Evolutionary conservation across 2,888 invertebrate genomes (phyloP).

Genomic region (Mythimna impura): DNA sequence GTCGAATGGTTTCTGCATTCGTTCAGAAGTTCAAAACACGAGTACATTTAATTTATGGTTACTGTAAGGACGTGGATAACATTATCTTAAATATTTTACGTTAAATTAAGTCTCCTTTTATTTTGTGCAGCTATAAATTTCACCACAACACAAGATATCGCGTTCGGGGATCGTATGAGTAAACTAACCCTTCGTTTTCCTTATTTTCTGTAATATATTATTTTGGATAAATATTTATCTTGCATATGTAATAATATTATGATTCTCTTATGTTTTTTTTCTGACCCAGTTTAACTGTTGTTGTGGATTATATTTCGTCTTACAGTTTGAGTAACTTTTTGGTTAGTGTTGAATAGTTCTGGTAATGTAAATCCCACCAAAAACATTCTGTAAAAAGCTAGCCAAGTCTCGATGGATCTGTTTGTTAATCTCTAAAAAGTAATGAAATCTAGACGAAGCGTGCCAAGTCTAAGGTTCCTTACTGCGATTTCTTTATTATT

Average conservation of each 20-base stretch:
- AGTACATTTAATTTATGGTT: constrained; percentile 84
- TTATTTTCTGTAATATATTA: constrained; percentile 68
- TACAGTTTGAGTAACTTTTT: background rate
- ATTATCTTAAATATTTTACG: constrained; percentile 87
- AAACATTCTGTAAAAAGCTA: too few species aligned
- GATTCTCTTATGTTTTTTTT: constrained; percentile 36
- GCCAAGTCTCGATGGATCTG: too few species aligned
- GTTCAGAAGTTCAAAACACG: constrained; percentile 79
- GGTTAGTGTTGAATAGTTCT: background rate
- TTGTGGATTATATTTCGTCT: background rate
- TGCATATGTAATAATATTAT: constrained; percentile 58
- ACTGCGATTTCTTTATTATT: too few species aligned
- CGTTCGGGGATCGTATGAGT: constrained; percentile 65
- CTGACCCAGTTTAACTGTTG: constrained; percentile 25
- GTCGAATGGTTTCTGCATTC: constrained; percentile 85
- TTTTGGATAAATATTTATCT: constrained; percentile 60
- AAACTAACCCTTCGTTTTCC: constrained; percentile 68
- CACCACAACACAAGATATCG: constrained; percentile 69
- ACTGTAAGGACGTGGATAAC: constrained; percentile 83
- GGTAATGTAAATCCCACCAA: background rate
- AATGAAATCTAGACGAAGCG: too few species aligned
- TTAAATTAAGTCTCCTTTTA: constrained; percentile 81
- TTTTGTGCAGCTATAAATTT: constrained; percentile 80
- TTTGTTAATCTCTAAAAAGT: too few species aligned
- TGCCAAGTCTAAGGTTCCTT: too few species aligned